Percentiles rank a stretch among this genome's conserved stretches.
phyloP scores from a whole-genome alignment of 2,113 vertebrate species.

The Pteronura brasiliensis region DNA sequence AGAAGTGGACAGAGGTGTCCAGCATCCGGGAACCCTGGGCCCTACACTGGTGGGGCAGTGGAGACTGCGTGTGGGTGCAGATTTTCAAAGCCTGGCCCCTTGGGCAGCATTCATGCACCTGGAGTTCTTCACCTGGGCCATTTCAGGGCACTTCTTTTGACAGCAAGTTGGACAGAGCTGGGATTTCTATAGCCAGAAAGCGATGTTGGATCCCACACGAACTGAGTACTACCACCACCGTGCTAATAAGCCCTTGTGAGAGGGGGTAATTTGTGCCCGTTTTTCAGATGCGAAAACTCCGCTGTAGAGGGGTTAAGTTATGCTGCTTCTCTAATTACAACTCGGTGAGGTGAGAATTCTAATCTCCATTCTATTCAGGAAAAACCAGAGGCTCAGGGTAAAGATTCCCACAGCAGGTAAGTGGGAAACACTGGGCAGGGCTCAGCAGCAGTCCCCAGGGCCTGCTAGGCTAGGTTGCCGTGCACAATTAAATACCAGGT shows the following conservation, averaged over 20 bases:
- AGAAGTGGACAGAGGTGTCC: not conserved
- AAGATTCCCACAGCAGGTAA: not conserved
- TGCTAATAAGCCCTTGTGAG: not conserved
- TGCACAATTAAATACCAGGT: not conserved
- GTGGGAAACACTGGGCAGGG: not conserved
- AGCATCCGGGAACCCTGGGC: not conserved
- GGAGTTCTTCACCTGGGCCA: not conserved
- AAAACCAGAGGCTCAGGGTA: not conserved
- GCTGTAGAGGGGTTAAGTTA: not conserved
- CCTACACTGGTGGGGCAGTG: not conserved
- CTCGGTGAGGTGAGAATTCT: not conserved
- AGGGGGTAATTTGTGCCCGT: not conserved
- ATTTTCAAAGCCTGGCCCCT: not conserved
- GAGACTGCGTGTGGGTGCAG: not conserved
- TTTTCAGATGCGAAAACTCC: constrained; percentile 3
- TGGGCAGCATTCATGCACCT: not conserved
- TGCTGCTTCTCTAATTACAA: not conserved
- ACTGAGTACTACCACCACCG: not conserved
- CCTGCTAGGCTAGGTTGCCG: not conserved
- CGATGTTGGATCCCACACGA: not conserved
- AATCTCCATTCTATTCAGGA: not conserved
- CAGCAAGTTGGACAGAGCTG: not conserved
- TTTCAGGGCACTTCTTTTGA: not conserved
- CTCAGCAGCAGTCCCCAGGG: not conserved
- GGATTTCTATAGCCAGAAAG: not conserved